Evolutionary conservation across 2,797 vertebrate genomes (phyloP), one percentile per base, ranked within the genome.

Genomic region (Lophius americanus): DNA sequence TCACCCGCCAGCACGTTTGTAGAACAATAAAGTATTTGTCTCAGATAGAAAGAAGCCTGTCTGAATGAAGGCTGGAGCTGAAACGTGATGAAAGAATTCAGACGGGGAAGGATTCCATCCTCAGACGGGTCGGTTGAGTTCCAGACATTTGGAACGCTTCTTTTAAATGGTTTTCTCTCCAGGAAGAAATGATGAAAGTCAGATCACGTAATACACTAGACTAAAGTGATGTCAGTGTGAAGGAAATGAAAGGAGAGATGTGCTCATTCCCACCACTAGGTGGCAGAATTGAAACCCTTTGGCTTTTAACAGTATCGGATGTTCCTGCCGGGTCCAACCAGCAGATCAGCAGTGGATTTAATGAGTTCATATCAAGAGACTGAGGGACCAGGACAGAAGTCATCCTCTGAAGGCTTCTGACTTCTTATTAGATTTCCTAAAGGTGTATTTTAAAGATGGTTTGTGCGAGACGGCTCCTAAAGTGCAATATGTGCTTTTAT

Each of bases 181-280:
- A 12, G 60, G 23, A 43, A 9, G 11, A 0, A 60, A 47, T 69
- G 35, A 68, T 62, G 47, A 78, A 76, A 74, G 8, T 33, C 11
- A 12, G 33, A 68, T 73, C 75, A 78, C 60, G 68, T 80, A 81
- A 76, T 37, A 0, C 52, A 36, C 11, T 5, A 9, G 5, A 23
- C 60, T 7, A 65, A 52, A 36, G n/a, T 11, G 5, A 38, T 39
- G 23, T 23, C 23, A 23, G 23, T 23, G 23, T 1, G 23, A 23
- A 23, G 1, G 23, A 23, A 23, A 23, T 44, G 42, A 49, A 70
- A 56, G 32, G 9, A 11, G 6, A 14, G 7, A 13, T 59, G 4
- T 57, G 32, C 12, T 47, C 11, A 48, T 23, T 64, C 33, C 23
- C 7, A 64, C 84, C 90, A 88, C 76, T 71, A 83, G 90, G 69